Evolutionary conservation across 2,113 vertebrate species (phyloP).

Genomic region (Takifugu flavidus): DNA sequence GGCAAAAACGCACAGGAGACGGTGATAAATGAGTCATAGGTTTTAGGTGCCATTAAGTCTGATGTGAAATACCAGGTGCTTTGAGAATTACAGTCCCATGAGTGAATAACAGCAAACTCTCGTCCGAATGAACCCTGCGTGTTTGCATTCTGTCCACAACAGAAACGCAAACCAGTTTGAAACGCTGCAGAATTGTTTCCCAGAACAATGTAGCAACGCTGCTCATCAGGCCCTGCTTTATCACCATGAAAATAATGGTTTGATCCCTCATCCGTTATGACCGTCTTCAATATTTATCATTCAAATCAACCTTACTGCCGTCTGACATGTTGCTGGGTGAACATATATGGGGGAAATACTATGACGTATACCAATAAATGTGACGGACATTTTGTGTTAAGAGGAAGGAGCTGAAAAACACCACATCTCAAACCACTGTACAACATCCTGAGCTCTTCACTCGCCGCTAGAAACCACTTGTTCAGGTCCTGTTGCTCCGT

Average conservation of each 20-base stretch:
- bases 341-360: background rate
- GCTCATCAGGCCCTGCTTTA: too few species aligned
- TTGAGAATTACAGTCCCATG: too few species aligned
- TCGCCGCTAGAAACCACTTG: slow-evolving; percentile 49
- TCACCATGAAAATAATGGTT: too few species aligned
- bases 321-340: background rate
- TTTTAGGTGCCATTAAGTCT: background rate
- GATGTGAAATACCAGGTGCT: too few species aligned
- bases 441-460: slow-evolving; percentile 39
- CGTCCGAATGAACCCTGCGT: too few species aligned
- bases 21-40: slow-evolving; percentile 35
- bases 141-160: too few species aligned
- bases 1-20: background rate
- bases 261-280: too few species aligned
- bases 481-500: slow-evolving; percentile 39
- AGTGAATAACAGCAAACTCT: too few species aligned
- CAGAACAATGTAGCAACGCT: too few species aligned
- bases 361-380: background rate
- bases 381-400: background rate
- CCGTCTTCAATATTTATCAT: too few species aligned
- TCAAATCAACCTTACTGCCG: background rate
- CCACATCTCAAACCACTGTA: slow-evolving; percentile 22
- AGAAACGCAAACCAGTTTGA: background rate
- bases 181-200: background rate
- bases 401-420: background rate